phyloP scores from a whole-genome alignment of 2,888 invertebrate species.

The Spisula subtruncata region DNA sequence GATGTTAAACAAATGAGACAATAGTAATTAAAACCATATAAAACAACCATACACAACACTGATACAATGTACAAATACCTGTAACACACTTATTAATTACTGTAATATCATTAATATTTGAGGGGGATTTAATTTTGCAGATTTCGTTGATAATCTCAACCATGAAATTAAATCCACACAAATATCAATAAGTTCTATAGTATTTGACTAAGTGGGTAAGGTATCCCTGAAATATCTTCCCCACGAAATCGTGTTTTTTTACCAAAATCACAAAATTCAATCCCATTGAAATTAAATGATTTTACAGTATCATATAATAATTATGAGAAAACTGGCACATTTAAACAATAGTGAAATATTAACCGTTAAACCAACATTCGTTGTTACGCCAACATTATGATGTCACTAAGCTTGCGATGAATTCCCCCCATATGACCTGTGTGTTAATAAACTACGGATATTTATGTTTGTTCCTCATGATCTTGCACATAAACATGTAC shows the following conservation, averaged over 20 bases:
- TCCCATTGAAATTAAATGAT: no score
- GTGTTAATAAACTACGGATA: neutral
- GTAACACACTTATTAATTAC: neutral
- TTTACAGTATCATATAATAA: constrained; percentile 4
- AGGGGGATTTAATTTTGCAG: no score
- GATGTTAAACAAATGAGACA: neutral
- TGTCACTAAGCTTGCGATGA: constrained; percentile 7
- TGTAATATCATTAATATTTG: no score
- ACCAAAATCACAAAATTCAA: no score
- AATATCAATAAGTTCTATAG: no score
- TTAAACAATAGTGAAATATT: neutral
- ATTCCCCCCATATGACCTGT: neutral
- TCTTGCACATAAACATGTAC: constrained; percentile 6
- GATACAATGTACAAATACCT: neutral
- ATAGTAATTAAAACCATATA: neutral
- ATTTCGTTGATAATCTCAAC: no score
- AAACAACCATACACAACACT: neutral
- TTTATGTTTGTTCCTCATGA: neutral
- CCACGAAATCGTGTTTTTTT: no score
- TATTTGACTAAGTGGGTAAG: no score
- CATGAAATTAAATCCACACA: no score
- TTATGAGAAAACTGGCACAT: constrained; percentile 3
- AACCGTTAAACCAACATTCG: no score
- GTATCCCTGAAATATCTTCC: no score
- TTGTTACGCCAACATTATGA: neutral